A percentile compares a stretch with the other conserved stretches of the same genome.
These are phyloP conservation scores for Tetramorium simillimum DNA, from an alignment of 1,140 invertebrate genomes.

Conservation along the genomic window DNA sequence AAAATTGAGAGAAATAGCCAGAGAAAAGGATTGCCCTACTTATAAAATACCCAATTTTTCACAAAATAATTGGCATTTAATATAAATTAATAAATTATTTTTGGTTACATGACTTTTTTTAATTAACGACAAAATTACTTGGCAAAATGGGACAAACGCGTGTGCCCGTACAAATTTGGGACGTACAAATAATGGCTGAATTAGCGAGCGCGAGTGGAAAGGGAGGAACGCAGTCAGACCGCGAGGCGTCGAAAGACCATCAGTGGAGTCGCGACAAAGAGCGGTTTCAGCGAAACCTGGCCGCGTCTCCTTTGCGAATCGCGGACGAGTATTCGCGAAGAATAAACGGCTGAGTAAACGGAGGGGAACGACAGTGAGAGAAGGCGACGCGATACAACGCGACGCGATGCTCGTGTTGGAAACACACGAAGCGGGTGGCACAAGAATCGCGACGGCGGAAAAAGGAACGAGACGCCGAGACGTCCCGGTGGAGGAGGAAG, in stretches of 20 bases:
- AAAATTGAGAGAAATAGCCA: too few species aligned
- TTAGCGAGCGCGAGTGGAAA: constrained; percentile 39
- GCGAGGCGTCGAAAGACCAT: constrained; percentile 46
- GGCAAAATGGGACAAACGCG: background rate
- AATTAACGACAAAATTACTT: background rate
- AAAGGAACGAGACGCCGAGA: constrained; percentile 42
- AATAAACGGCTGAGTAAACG: constrained; percentile 43
- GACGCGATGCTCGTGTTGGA: constrained; percentile 16
- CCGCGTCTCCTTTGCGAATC: constrained; percentile 26
- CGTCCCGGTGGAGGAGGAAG: background rate
- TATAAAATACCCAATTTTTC: background rate
- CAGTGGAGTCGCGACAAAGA: constrained; percentile 36
- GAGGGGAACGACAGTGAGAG: constrained; percentile 4
- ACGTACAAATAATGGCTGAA: constrained; percentile 17
- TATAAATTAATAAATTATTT: background rate
- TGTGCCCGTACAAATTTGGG: background rate
- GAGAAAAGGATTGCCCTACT: background rate
- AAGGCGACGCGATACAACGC: constrained; percentile 5
- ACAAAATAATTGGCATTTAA: background rate
- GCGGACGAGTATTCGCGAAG: constrained; percentile 50
- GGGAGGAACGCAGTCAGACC: constrained; percentile 17
- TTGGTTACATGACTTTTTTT: background rate
- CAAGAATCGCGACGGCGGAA: constrained; percentile 46
- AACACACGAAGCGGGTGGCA: constrained; percentile 36
- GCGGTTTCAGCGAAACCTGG: constrained; percentile 17